A percentile compares a stretch with the other conserved stretches of the same genome.
Conservation (phyloP, 2,797 vertebrate genomes). For the Zalophus californianus region DNA sequence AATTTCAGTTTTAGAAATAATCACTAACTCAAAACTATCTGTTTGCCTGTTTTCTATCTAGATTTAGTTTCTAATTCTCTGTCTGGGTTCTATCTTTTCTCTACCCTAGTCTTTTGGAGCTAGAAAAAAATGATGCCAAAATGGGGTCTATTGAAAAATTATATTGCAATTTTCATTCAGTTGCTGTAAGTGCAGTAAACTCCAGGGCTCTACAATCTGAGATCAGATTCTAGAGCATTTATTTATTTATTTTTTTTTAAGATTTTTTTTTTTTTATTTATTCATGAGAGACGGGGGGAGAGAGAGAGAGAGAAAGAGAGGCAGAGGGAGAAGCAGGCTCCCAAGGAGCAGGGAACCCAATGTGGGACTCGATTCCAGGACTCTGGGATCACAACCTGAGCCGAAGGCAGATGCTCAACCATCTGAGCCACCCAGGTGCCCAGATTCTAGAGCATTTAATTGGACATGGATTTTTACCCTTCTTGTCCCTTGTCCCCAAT, state of each 20-base stretch:
- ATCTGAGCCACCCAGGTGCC: too few relatives aligned
- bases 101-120: not conserved
- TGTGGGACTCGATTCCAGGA: too few relatives aligned
- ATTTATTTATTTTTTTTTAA: too few relatives aligned
- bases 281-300: too few relatives aligned
- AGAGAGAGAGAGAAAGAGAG: too few relatives aligned
- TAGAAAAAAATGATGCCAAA: not conserved
- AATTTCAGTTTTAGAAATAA: slow-evolving; percentile 27
- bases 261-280: too few relatives aligned
- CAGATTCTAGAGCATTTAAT: not conserved
- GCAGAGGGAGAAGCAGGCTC: too few relatives aligned
- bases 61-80: slow-evolving; percentile 25
- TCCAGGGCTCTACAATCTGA: not conserved
- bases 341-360: too few relatives aligned
- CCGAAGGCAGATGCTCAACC: too few relatives aligned
- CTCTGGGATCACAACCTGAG: too few relatives aligned
- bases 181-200: not conserved
- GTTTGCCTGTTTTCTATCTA: not conserved
- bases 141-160: not conserved
- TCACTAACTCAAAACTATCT: not conserved
- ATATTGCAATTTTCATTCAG: not conserved
- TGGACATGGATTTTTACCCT: not conserved
- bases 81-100: not conserved
- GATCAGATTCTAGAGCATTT: not conserved
- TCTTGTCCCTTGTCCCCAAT: not conserved